Evolutionary conservation across 2,888 invertebrate species (phyloP).

Genomic region (Clanis bilineata): DNA sequence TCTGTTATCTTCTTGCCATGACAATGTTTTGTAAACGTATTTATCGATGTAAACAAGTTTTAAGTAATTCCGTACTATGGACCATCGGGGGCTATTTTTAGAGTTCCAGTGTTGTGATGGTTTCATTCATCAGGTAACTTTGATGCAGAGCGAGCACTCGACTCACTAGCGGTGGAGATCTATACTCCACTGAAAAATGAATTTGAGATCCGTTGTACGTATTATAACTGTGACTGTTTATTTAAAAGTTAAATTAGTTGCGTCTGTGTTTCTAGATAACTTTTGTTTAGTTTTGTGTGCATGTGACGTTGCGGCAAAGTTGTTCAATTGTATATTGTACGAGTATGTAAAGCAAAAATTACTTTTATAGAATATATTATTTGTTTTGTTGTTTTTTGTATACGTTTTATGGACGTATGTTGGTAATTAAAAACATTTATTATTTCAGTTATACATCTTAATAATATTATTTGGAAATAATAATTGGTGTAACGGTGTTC

Average conservation of each 20-base stretch:
- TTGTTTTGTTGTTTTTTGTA: not conserved
- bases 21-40: constrained; percentile 66
- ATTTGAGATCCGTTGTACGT: constrained; percentile 58
- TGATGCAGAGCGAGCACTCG: constrained; percentile 50
- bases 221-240: constrained; percentile 13
- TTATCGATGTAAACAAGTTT: constrained; percentile 69
- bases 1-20: constrained; percentile 55
- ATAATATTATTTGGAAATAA: constrained; percentile 44
- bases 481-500: constrained; percentile 26
- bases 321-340: not conserved
- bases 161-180: constrained; percentile 46
- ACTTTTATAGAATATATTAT: not conserved
- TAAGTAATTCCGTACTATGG: constrained; percentile 71
- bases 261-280: constrained; percentile 18
- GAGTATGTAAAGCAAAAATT: not conserved
- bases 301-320: constrained; percentile 8
- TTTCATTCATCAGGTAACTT: constrained; percentile 65
- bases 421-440: constrained; percentile 21
- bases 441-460: constrained; percentile 55
- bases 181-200: constrained; percentile 44
- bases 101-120: constrained; percentile 37
- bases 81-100: constrained; percentile 64
- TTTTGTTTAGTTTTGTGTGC: constrained; percentile 2
- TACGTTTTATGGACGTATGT: not conserved
- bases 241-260: constrained; percentile 8